A percentile compares a stretch with the other conserved stretches of the same genome.
Evolutionary conservation across 2,113 vertebrate species (phyloP).

Genomic region (Penelope pileata): DNA sequence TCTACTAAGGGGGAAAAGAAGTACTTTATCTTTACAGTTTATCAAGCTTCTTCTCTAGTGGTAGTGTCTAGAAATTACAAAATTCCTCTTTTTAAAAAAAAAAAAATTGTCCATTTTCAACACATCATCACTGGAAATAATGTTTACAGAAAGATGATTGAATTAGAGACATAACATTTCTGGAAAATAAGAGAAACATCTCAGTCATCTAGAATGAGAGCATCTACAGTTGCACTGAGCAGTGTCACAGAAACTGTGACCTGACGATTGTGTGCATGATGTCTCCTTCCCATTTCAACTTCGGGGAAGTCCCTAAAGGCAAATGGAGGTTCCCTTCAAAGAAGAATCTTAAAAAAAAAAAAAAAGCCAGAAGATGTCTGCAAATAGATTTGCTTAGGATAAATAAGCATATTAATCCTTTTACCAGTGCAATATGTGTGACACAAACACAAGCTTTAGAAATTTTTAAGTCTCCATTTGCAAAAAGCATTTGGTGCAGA

Average conservation of each 20-base stretch:
- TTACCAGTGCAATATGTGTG: not conserved
- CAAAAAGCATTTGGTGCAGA: not conserved
- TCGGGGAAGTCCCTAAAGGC: not conserved
- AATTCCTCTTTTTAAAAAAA: constrained; percentile 18
- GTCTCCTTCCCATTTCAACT: not conserved
- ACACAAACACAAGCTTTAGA: too few relatives aligned
- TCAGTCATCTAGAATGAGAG: not conserved
- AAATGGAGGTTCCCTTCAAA: not conserved
- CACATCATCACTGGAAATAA: not conserved
- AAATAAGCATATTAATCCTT: not conserved
- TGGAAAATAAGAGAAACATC: not conserved
- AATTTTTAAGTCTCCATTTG: not conserved
- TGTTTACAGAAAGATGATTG: not conserved
- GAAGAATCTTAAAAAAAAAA: not conserved
- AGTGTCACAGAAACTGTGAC: not conserved
- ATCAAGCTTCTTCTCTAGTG: not conserved
- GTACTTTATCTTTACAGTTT: not conserved
- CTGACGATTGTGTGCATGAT: not conserved
- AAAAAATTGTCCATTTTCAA: constrained; percentile 46
- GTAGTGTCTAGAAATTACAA: not conserved
- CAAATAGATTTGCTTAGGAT: not conserved
- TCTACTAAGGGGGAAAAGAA: not conserved
- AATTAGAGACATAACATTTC: not conserved
- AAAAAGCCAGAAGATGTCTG: not conserved
- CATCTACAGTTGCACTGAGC: not conserved